Conservation (phyloP, 2,888 invertebrate species). For the Cremastinae sp. region DNA sequence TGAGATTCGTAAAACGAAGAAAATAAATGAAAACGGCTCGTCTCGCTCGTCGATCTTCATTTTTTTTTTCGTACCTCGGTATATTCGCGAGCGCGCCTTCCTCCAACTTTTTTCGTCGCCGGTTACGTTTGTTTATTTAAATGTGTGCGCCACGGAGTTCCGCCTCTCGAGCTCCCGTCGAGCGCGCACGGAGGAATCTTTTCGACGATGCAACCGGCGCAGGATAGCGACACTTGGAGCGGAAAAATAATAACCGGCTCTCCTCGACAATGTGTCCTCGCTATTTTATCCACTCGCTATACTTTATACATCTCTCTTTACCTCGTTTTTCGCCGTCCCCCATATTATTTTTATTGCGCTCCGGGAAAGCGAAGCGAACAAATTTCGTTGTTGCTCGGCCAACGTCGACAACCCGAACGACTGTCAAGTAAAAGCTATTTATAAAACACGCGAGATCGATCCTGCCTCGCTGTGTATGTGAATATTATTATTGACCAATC, state of each 20-base stretch:
- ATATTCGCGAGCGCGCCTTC: not conserved
- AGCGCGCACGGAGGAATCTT: slow-evolving; percentile 29
- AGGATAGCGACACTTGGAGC: slow-evolving; percentile 34
- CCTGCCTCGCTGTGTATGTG: no score
- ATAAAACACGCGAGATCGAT: slow-evolving; percentile 37
- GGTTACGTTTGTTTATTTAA: slow-evolving; percentile 11
- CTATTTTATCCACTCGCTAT: slow-evolving; percentile 33
- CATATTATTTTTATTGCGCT: slow-evolving; percentile 32
- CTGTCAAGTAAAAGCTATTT: slow-evolving; percentile 22
- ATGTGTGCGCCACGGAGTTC: slow-evolving; percentile 8
- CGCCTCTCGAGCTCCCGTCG: not conserved
- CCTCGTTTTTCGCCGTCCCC: slow-evolving; percentile 11
- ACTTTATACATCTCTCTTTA: slow-evolving; percentile 10
- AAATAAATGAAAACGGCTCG: no score
- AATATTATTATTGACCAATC: slow-evolving; percentile 3
- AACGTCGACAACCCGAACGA: slow-evolving; percentile 10
- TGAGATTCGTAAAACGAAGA: slow-evolving; percentile 7
- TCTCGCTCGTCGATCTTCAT: not conserved
- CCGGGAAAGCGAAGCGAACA: slow-evolving; percentile 21
- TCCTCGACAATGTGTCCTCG: slow-evolving; percentile 41
- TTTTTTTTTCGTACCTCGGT: not conserved
- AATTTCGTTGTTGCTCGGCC: slow-evolving; percentile 1
- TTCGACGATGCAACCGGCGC: slow-evolving; percentile 27
- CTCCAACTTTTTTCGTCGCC: not conserved
- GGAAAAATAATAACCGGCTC: slow-evolving; percentile 55